phyloP scores from a whole-genome alignment of 2,888 invertebrate species.

The Mayetiola destructor region DNA sequence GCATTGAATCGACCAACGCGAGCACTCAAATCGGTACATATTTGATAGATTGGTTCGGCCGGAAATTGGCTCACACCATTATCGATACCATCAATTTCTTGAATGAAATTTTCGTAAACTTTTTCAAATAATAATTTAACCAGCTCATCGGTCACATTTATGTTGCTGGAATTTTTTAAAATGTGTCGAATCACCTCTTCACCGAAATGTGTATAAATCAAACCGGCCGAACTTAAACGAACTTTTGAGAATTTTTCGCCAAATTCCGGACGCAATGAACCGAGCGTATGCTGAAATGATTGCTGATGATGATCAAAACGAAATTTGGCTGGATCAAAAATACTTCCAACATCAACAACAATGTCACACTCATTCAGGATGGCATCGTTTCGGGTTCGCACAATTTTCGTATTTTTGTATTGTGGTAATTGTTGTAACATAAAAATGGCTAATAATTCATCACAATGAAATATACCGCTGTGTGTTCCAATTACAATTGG shows the following conservation, averaged over 20 bases:
- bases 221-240: constrained; percentile 88
- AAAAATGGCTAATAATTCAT: constrained; percentile 87
- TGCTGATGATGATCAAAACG: constrained; percentile 93
- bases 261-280: constrained; percentile 46
- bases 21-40: constrained; percentile 62
- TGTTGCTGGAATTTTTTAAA: constrained; percentile 37
- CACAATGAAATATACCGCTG: constrained; percentile 80
- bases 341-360: constrained; percentile 84
- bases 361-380: constrained; percentile 72
- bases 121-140: constrained; percentile 46
- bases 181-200: constrained; percentile 51
- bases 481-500: constrained; percentile 52
- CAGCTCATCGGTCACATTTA: constrained; percentile 37
- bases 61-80: constrained; percentile 82
- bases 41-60: constrained; percentile 56
- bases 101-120: constrained; percentile 75
- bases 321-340: constrained; percentile 58
- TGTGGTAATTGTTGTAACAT: constrained; percentile 65
- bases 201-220: constrained; percentile 84
- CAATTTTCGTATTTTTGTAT: constrained; percentile 65
- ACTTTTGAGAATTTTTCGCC: constrained; percentile 45
- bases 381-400: constrained; percentile 47
- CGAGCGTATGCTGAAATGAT: constrained; percentile 52
- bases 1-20: constrained; percentile 70
- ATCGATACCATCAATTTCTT: constrained; percentile 92